phyloP scores from a whole-genome alignment of 2,797 vertebrate genomes.

The Myotis planiceps region DNA sequence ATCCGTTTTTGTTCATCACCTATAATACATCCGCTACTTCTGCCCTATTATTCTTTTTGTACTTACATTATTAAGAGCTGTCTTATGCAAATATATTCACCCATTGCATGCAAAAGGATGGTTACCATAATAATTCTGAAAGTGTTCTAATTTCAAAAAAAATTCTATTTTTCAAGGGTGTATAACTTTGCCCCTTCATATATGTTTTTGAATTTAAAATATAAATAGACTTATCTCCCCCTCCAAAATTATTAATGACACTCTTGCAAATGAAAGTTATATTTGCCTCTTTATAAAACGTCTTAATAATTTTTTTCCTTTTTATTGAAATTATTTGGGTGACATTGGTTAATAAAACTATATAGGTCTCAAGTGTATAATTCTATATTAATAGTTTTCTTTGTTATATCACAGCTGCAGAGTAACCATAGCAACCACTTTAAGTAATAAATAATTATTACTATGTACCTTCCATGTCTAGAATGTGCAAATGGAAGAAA shows the following conservation, averaged over 20 bases:
- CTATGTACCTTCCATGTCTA: neutral
- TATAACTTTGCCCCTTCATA: slow-evolving; percentile 55
- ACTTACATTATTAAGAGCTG: slow-evolving; percentile 11
- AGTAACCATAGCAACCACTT: slow-evolving; percentile 76
- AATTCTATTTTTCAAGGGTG: slow-evolving; percentile 64
- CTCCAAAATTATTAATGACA: slow-evolving; percentile 68
- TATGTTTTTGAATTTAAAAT: slow-evolving; percentile 73
- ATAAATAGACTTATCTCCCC: slow-evolving; percentile 72
- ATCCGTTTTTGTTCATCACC: slow-evolving; percentile 58
- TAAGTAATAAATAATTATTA: slow-evolving; percentile 69
- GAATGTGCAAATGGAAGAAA: slow-evolving; percentile 40
- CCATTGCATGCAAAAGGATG: too few species aligned
- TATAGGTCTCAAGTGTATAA: neutral
- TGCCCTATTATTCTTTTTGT: slow-evolving; percentile 6
- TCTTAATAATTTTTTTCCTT: slow-evolving; percentile 69
- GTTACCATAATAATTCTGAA: slow-evolving; percentile 67
- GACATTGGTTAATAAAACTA: neutral
- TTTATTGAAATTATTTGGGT: neutral
- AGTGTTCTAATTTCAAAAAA: slow-evolving; percentile 62
- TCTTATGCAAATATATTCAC: slow-evolving; percentile 62
- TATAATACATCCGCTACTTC: slow-evolving; percentile 10
- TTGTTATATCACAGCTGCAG: slow-evolving; percentile 70
- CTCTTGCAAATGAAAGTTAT: slow-evolving; percentile 64
- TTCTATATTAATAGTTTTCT: slow-evolving; percentile 68
- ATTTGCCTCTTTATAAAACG: slow-evolving; percentile 66